Percentiles rank a stretch among this genome's conserved stretches.
Evolutionary conservation across 2,888 invertebrate genomes (phyloP).

Genomic region (Stenotaenia linearis): DNA sequence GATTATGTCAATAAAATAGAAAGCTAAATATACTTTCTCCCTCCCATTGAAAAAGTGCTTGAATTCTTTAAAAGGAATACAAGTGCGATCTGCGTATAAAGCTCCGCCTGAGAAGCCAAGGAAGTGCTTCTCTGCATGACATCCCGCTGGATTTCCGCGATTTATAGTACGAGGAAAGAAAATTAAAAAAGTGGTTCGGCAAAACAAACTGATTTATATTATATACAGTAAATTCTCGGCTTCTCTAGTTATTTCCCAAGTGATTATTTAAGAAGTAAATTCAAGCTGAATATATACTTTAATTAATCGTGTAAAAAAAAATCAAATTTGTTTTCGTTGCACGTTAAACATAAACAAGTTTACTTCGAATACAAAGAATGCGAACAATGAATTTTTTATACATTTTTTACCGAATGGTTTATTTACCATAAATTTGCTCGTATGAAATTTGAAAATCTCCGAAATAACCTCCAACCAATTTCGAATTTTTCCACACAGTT

Average conservation of each 20-base stretch:
- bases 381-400: neutral
- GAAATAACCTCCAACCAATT: neutral
- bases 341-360: too few relatives aligned
- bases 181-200: neutral
- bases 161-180: neutral
- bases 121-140: constrained; percentile 20
- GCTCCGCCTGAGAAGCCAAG: constrained; percentile 7
- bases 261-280: neutral
- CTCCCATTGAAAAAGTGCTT: neutral
- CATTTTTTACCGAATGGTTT: neutral
- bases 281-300: neutral
- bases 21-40: neutral
- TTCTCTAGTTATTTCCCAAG: neutral
- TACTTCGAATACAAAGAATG: too few relatives aligned
- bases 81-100: constrained; percentile 24
- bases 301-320: neutral
- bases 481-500: constrained; percentile 4
- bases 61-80: neutral
- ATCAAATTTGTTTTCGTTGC: neutral
- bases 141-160: constrained; percentile 20
- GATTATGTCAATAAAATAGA: neutral
- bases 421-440: neutral
- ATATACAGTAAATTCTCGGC: neutral
- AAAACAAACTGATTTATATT: constrained; percentile 13
- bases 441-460: neutral